Base-by-base conservation (phyloP, 2,888 invertebrate species). In the Sphinx pinastri region DNA sequence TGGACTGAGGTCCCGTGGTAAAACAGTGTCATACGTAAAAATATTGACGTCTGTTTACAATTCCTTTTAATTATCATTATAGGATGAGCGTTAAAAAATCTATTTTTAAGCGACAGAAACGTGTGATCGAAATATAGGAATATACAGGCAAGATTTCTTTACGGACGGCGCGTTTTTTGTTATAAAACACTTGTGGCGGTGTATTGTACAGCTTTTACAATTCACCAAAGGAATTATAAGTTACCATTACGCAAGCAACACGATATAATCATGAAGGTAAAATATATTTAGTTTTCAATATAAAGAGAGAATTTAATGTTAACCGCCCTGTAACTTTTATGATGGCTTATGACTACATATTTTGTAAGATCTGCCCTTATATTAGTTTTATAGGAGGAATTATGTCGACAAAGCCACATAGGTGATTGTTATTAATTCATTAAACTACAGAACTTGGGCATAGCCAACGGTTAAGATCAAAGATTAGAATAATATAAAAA, bases 91-190 rank as follows among this genome's bases (percentile, higher is more conserved):
- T 73, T 70, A 72, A 74, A 74, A 59, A 68, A 63, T 16, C 54
- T 45, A 45, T 19, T 71, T 59, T 57, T 25, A 66, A 45, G 57
- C 49, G 16, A 25, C 49, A 38, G 58, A 67, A 67, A 51, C 31
- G 49, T 55, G 14, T 54, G 59, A 51, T n/a, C 60, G 60, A 67
- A 67, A 59, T 60, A 54, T 60, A 54, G 38, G 57, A 57, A 72
- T 74, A 77, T 76, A 79, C 71, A 81, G 74, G 54, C 76, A 74
- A 75, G 78, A 81, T 77, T 82, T 81, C 75, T 80, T 83, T 80
- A 85, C 89, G 90, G 90, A 90, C 91, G 90, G 90, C 89, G 89
- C 84, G 82, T 78, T 82, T 82, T 70, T 82, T 80, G 75, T 79
- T 79, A 70, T 74, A 75, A 71, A 72, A 69, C 72, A 69, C 73